These are phyloP conservation scores for Coturnix japonica DNA, from an alignment of 2,113 vertebrate genomes.

Conservation along the genomic window DNA sequence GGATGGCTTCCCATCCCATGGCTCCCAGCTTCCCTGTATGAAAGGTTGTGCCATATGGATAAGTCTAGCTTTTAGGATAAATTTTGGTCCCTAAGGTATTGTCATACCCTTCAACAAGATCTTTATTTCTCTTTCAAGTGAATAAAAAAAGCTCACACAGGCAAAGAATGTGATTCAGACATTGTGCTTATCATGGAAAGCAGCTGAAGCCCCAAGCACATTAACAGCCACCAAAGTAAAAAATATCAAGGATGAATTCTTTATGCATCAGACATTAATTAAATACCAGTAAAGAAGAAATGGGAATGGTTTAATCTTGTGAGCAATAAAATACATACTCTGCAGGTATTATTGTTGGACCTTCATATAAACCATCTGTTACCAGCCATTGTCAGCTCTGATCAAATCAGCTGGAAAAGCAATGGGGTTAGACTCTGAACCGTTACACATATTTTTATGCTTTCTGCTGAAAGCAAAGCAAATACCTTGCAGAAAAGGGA, in stretches of 20 bases:
- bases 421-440: not conserved
- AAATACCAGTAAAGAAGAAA: not conserved
- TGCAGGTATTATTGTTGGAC: not conserved
- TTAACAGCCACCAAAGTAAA: not conserved
- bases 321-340: not conserved
- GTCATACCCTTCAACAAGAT: not conserved
- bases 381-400: not conserved
- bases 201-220: not conserved
- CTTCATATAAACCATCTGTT: not conserved
- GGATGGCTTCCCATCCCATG: not conserved
- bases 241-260: not conserved
- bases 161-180: not conserved
- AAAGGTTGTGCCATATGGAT: not conserved
- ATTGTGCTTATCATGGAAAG: not conserved
- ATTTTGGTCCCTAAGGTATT: not conserved
- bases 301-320: not conserved
- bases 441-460: not conserved
- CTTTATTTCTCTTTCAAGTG: not conserved
- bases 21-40: not conserved
- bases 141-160: not conserved
- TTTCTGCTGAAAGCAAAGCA: not conserved
- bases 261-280: not conserved
- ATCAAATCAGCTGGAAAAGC: not conserved
- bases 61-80: not conserved
- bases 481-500: not conserved